These are phyloP conservation scores for Zaprionus bogoriensis DNA, from an alignment of 2,888 invertebrate genomes.

Conservation along the genomic window DNA sequence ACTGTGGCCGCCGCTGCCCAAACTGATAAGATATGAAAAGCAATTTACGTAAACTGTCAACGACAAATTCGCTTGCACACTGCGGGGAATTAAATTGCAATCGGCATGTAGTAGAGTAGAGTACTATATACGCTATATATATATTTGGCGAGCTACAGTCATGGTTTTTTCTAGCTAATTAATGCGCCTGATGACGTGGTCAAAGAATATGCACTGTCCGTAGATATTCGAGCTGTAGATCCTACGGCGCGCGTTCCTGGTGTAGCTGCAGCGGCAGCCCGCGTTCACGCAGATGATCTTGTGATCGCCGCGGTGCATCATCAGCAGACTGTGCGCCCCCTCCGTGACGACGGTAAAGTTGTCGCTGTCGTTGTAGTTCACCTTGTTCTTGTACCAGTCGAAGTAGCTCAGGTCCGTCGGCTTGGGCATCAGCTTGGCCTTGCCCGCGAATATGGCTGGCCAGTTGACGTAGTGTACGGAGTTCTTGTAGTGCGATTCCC, in stretches of 20 bases:
- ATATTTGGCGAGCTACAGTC: slow-evolving; percentile 14
- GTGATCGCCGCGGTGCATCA: slow-evolving; percentile 53
- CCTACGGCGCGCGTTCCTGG: slow-evolving; percentile 20
- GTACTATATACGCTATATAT: slow-evolving; percentile 6
- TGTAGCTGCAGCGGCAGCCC: slow-evolving; percentile 28
- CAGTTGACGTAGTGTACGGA: slow-evolving; percentile 29
- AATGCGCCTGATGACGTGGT: slow-evolving; percentile 47
- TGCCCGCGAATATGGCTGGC: slow-evolving; percentile 51
- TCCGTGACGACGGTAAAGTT: slow-evolving; percentile 33
- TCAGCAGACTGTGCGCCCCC: slow-evolving; percentile 48
- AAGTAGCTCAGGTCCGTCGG: slow-evolving; percentile 46
- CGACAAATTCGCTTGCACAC: slow-evolving; percentile 57
- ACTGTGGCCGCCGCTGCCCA: slow-evolving; percentile 39
- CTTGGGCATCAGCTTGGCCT: slow-evolving; percentile 22
- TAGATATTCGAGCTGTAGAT: slow-evolving; percentile 35
- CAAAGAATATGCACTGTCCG: slow-evolving; percentile 59
- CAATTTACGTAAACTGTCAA: slow-evolving; percentile 75
- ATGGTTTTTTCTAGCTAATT: slow-evolving; percentile 36
- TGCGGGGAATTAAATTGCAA: slow-evolving; percentile 40
- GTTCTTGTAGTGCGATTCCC: slow-evolving; percentile 15
- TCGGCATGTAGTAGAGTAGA: not conserved
- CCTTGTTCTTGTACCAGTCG: slow-evolving; percentile 42
- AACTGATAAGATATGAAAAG: slow-evolving; percentile 69
- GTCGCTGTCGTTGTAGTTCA: slow-evolving; percentile 33
- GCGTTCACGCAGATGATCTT: slow-evolving; percentile 53